Conservation (phyloP, 2,113 vertebrate species). For the Leucopsar rothschildi region DNA sequence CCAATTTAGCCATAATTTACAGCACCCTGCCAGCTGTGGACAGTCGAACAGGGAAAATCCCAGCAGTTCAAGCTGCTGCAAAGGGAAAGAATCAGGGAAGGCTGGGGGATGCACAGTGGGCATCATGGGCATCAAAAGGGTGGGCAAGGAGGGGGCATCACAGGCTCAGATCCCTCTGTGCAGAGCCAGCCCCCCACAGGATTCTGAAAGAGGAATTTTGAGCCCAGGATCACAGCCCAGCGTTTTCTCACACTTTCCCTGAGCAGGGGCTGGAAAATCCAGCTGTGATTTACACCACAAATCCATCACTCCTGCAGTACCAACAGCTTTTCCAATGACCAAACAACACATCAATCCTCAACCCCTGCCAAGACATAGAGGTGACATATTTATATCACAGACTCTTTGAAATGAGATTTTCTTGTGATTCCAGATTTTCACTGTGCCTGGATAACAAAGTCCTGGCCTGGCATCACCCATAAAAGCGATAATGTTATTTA, state of each 20-base stretch:
- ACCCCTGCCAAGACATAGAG: not conserved
- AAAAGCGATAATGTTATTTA: not conserved
- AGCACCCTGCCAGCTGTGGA: not conserved
- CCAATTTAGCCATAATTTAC: constrained; percentile 55
- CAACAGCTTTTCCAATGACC: rapidly evolving
- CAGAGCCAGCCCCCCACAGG: not conserved
- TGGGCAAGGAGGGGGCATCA: rapidly evolving
- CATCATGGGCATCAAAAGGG: not conserved
- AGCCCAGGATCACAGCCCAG: not conserved
- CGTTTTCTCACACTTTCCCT: rapidly evolving
- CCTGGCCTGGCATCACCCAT: not conserved
- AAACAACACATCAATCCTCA: rapidly evolving
- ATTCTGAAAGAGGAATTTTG: rapidly evolving
- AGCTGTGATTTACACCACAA: not conserved
- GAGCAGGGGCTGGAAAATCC: not conserved
- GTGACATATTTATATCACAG: not conserved
- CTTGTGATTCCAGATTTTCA: rapidly evolving
- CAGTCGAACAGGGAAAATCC: not conserved
- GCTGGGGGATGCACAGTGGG: not conserved
- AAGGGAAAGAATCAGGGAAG: not conserved
- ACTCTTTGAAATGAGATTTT: not conserved
- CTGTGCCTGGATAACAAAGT: not conserved
- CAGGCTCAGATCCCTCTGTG: rapidly evolving
- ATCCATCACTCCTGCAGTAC: rapidly evolving
- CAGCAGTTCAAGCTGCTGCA: not conserved